Evolutionary conservation across 2,113 vertebrate genomes (phyloP).

Genomic region (Nothobranchius furzeri): DNA sequence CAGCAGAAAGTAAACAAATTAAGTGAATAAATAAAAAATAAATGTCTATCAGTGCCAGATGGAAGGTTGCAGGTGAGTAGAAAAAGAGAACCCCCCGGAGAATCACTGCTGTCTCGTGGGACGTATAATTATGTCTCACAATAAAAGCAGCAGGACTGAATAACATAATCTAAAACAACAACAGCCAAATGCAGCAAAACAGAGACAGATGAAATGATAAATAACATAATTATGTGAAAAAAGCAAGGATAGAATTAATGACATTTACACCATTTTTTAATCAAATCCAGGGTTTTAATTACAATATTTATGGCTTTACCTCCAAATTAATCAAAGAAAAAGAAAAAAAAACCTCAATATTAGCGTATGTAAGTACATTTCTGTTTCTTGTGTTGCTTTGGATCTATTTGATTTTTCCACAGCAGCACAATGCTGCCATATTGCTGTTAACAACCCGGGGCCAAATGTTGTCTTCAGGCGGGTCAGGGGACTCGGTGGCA

Average conservation of each 20-base stretch:
- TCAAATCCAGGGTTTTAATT: too few species aligned
- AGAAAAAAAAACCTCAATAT: background rate
- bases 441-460: constrained; percentile 18
- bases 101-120: background rate
- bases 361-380: background rate
- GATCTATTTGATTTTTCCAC: background rate
- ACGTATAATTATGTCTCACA: constrained; percentile 18
- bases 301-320: background rate
- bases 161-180: background rate
- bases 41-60: constrained; percentile 2
- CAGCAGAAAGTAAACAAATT: background rate
- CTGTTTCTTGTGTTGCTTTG: background rate
- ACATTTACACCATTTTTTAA: too few species aligned
- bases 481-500: constrained; percentile 64
- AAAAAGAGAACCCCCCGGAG: background rate
- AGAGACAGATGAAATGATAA: too few species aligned
- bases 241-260: too few species aligned
- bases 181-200: background rate
- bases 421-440: constrained; percentile 1
- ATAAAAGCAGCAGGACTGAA: constrained; percentile 2
- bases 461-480: constrained; percentile 40
- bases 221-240: too few species aligned
- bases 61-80: background rate
- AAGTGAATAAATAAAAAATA: background rate
- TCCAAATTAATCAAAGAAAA: background rate